phyloP scores from a whole-genome alignment of 2,797 vertebrate genomes.

The Gymnothorax javanicus region DNA sequence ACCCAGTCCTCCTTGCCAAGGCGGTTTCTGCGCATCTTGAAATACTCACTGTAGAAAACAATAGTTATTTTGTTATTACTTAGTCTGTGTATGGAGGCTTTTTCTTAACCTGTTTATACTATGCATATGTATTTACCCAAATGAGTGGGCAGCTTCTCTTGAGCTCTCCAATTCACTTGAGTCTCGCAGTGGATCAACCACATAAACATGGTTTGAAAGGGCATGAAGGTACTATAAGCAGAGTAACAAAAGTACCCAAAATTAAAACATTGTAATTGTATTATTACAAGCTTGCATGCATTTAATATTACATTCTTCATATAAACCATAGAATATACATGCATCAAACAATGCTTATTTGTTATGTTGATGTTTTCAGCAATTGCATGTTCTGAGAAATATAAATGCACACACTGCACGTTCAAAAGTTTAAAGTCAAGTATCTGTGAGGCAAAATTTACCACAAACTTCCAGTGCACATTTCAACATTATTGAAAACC shows the following conservation, averaged over 20 bases:
- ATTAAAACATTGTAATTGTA: not conserved
- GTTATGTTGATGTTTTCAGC: not conserved
- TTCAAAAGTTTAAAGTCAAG: too few relatives aligned
- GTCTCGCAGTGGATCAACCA: slow-evolving; percentile 33
- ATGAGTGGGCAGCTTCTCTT: slow-evolving; percentile 19
- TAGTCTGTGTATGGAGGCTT: not conserved
- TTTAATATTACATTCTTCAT: too few relatives aligned
- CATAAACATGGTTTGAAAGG: slow-evolving; percentile 1
- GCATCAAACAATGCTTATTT: too few relatives aligned
- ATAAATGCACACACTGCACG: not conserved
- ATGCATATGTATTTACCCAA: slow-evolving; percentile 22
- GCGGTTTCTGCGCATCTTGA: slow-evolving; percentile 29
- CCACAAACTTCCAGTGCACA: slow-evolving; percentile 33
- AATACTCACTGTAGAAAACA: slow-evolving; percentile 23
- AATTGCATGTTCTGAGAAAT: not conserved
- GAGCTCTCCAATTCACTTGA: slow-evolving; percentile 23
- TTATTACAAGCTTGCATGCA: too few relatives aligned
- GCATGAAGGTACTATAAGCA: slow-evolving; percentile 2
- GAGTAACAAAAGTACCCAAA: not conserved
- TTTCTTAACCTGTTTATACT: slow-evolving; percentile 1
- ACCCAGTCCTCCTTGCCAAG: slow-evolving; percentile 42
- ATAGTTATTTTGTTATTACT: not conserved
- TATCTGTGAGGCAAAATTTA: slow-evolving; percentile 11
- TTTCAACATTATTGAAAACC: slow-evolving; percentile 14
- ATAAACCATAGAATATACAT: too few relatives aligned